Percentiles rank a stretch among this genome's conserved stretches.
Evolutionary conservation across 2,113 vertebrate species (phyloP).

Genomic region (Rattus rattus): DNA sequence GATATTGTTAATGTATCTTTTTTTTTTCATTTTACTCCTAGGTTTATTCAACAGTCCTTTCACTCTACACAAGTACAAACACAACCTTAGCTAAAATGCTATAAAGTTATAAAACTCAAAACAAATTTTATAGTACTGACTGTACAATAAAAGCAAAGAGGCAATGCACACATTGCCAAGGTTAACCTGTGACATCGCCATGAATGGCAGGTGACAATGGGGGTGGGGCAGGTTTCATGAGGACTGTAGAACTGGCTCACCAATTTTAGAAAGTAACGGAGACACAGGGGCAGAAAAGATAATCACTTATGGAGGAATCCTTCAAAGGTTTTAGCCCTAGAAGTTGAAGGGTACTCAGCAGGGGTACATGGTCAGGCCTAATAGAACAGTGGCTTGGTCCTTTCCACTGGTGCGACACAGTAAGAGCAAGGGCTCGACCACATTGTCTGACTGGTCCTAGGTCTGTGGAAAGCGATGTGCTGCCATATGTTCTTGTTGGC

Average conservation of each 20-base stretch:
- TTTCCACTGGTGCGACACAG: background rate
- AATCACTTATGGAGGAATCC: background rate
- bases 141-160: constrained; percentile 82
- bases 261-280: background rate
- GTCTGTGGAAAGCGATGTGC: too few species aligned
- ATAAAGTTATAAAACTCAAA: too few species aligned
- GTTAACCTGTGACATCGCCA: background rate
- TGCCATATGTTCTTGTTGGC: too few species aligned
- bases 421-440: background rate
- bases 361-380: background rate
- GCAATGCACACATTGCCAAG: background rate
- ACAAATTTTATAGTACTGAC: constrained; percentile 63
- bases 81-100: too few species aligned
- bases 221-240: background rate
- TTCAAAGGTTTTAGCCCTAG: background rate
- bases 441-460: background rate
- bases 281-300: background rate
- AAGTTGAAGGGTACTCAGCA: background rate
- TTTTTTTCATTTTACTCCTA: too few species aligned
- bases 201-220: background rate
- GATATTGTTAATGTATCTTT: background rate
- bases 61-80: too few species aligned
- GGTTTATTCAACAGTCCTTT: too few species aligned
- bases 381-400: background rate
- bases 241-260: background rate